Conservation (phyloP, 2,797 vertebrate species). For the Cacajao melanocephalus region DNA sequence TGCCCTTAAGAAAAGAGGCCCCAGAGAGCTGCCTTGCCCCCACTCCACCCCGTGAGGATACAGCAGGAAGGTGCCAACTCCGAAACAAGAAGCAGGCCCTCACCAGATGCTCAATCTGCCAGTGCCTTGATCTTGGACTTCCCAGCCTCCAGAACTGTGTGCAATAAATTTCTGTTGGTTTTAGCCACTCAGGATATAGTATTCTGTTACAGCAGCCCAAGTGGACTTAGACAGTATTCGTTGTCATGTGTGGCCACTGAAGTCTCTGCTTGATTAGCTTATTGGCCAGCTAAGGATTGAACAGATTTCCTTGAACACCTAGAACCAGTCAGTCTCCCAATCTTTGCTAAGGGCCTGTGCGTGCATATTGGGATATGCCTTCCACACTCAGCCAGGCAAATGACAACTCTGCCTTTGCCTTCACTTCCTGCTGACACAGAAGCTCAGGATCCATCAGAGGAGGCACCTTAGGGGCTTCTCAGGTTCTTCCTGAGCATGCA, state of each 20-base stretch:
- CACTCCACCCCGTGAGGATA: background rate
- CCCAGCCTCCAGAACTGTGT: background rate
- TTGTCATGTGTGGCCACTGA: background rate
- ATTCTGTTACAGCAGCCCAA: background rate
- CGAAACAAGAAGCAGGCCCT: background rate
- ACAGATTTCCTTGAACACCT: background rate
- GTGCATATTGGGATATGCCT: accelerated
- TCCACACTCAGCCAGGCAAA: background rate
- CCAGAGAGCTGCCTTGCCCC: background rate
- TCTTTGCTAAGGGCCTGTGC: background rate
- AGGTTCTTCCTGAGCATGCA: background rate
- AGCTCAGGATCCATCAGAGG: background rate
- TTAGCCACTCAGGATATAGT: background rate
- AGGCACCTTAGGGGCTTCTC: background rate
- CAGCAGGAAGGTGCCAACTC: no score
- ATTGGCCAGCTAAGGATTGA: background rate
- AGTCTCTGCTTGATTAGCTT: background rate
- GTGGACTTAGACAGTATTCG: background rate
- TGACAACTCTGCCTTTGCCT: background rate
- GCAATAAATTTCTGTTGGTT: background rate
- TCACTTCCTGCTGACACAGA: background rate
- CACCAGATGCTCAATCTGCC: background rate
- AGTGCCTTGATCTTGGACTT: background rate
- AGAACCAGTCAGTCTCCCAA: background rate
- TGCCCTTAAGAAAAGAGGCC: background rate